Base-by-base conservation (phyloP, 2,888 invertebrate species). In the Craniophora ligustri region DNA sequence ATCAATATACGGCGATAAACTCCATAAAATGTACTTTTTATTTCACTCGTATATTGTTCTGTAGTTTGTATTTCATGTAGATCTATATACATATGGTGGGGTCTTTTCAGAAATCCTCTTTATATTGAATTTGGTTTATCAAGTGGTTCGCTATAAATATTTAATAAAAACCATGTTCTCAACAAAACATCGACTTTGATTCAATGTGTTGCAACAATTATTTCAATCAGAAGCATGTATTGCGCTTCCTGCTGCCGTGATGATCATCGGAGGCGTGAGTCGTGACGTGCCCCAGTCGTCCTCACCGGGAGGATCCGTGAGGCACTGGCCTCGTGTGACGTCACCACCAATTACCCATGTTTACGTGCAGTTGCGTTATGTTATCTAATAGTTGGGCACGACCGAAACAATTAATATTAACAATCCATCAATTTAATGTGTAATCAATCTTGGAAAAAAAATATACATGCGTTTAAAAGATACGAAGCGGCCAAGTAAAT, bases 241-340 rank as follows among this genome's bases (percentile, higher is more conserved):
- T 58, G 40, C 71, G 82, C 79, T 90, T 90, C 88, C 89, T 89
- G 84, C 76, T 84, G 78, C 75, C 68, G 72, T 76, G 84, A 74
- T 81, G 84, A 79, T 79, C 79, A 72, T 66, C 78, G 73, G 78
- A 65, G 71, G 81, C 87, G 74, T 80, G 86, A 65, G 71, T 81
- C 87, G 74, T 80, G 86, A 86, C 88, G 87, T 84, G 87, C 66
- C 77, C 76, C 70, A 72, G 79, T 66, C 85, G 85, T 84, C 89
- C 87, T 87, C 83, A 72, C 51, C 72, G 66, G 76, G 74, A 72
- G 72, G 76, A 74, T 82, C 81, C 82, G 79, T 76, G 78, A 81
- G 74, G 66, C 67, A 67, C 65, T 63, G 76, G 76, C 89, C 88
- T 89, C 82, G 79, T 40, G 34, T 89, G 86, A 87, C 88, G 89